Evolutionary conservation across 1,140 invertebrate genomes (phyloP).

Genomic region (Medauroidea extradentata): DNA sequence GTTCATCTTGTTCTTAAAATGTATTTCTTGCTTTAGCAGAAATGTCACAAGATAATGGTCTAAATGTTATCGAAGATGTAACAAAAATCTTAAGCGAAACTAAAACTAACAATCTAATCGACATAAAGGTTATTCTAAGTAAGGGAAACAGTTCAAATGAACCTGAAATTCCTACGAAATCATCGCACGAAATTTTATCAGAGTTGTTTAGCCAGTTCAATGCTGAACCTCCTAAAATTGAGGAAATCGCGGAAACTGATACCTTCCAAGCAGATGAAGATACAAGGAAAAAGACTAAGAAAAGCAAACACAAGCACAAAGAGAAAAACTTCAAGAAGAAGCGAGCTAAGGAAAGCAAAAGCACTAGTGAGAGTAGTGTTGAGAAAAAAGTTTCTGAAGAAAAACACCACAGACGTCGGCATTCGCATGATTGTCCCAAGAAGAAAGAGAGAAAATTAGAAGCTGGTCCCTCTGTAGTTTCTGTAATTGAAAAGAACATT

Average conservation of each 20-base stretch:
- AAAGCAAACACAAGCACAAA: conserved; percentile 48
- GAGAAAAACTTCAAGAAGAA: conserved; percentile 55
- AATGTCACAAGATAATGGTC: no score
- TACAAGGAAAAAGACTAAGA: conserved; percentile 28
- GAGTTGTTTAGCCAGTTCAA: conserved; percentile 73
- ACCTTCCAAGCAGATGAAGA: neutral
- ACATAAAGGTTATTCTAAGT: conserved; percentile 9
- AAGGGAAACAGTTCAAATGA: neutral
- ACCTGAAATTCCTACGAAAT: conserved; percentile 42
- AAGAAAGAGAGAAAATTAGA: neutral
- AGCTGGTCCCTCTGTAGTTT: neutral
- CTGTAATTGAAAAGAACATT: neutral
- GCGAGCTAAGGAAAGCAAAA: conserved; percentile 49
- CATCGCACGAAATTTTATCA: conserved; percentile 72
- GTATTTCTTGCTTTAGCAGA: no score
- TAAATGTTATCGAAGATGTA: no score
- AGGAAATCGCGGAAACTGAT: neutral
- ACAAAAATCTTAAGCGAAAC: neutral
- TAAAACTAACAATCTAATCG: neutral
- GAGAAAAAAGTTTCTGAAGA: neutral
- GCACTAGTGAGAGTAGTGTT: neutral
- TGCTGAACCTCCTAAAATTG: conserved; percentile 29
- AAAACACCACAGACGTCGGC: neutral
- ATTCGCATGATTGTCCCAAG: neutral
- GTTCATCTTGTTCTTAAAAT: no score